Evolutionary conservation across 2,888 invertebrate genomes (phyloP), one percentile per base, ranked within the genome.

Genomic region (Luperina nickerlii): DNA sequence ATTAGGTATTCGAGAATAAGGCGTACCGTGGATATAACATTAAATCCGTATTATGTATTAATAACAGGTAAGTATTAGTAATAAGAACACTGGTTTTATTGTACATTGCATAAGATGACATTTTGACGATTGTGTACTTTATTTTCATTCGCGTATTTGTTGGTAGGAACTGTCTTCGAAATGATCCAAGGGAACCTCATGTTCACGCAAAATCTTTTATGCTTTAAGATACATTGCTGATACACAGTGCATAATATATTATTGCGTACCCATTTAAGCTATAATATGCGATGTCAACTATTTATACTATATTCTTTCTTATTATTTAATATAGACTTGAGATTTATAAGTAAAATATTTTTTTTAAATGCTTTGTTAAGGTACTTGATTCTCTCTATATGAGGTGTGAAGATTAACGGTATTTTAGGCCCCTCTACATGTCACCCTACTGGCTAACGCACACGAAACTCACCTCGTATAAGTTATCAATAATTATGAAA

Each of bases 1-100:
- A 81, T n/a, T n/a, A n/a, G n/a, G 78, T 66, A 80, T 74, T 86
- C 74, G 65, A 70, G 81, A 80, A 65, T 89, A 88, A 89, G 88
- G 88, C 86, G 73, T 74, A 86, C 45, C 87, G 67, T 32, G 74
- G 32, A 74, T 76, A 76, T 72, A 79, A 79, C 78, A 81, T 85
- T 82, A 76, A 57, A 81, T 69, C 73, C 71, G 78, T 78, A 81
- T 68, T 82, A 76, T 60, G 45, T 79, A 79, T 68, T 79, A 78
- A 65, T 79, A 88, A 84, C 71, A 79, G 15, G 68, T 69, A 63
- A 81, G 77, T 68, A 76, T 74, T 78, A 66, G 32, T 78, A 74
- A 65, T 78, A 74, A 85, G 74, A 82, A 82, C 82, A 84, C 63
- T 78, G 66, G 60, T 68, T 73, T 71, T 72, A 85, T 38, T 68